Evolutionary conservation across 2,113 vertebrate genomes (phyloP).

Genomic region (Xyliphius kryptos): DNA sequence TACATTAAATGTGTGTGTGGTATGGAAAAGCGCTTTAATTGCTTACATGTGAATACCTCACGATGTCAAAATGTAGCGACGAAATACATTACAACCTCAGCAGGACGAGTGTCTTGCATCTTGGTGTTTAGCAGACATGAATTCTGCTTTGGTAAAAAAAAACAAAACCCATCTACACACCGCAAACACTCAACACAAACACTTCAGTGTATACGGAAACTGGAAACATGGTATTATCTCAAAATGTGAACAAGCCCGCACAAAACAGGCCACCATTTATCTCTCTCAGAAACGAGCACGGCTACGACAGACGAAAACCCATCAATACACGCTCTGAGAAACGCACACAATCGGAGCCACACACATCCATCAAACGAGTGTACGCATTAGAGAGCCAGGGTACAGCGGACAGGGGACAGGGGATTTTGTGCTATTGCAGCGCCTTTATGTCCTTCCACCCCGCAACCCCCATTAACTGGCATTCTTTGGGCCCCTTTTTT

Average conservation of each 20-base stretch:
- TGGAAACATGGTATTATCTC: constrained; percentile 16
- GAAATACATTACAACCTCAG: constrained; percentile 5
- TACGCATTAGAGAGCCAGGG: constrained; percentile 11
- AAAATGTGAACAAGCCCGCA: constrained; percentile 17
- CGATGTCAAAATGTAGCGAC: constrained; percentile 16
- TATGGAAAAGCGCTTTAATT: constrained; percentile 2
- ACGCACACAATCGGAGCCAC: constrained; percentile 25
- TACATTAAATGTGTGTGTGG: constrained; percentile 15
- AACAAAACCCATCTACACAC: constrained; percentile 19
- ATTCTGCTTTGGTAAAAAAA: neutral
- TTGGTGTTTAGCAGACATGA: neutral
- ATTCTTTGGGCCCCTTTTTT: constrained; percentile 38
- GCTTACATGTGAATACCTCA: constrained; percentile 13
- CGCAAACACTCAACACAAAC: constrained; percentile 19
- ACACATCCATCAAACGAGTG: constrained; percentile 24
- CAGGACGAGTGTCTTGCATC: neutral
- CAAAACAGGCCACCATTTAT: constrained; percentile 6
- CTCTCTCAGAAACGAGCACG: constrained; percentile 25
- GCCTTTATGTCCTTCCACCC: constrained; percentile 30
- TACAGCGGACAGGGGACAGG: constrained; percentile 6
- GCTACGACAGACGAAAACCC: constrained; percentile 21
- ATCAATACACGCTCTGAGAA: constrained; percentile 28
- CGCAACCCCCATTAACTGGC: constrained; percentile 20
- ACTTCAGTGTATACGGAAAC: constrained; percentile 9
- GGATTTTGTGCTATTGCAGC: constrained; percentile 20